Evolutionary conservation across 2,888 invertebrate genomes (phyloP), one percentile per base, ranked within the genome.

Genomic region (Hydroisotoma schaefferi): DNA sequence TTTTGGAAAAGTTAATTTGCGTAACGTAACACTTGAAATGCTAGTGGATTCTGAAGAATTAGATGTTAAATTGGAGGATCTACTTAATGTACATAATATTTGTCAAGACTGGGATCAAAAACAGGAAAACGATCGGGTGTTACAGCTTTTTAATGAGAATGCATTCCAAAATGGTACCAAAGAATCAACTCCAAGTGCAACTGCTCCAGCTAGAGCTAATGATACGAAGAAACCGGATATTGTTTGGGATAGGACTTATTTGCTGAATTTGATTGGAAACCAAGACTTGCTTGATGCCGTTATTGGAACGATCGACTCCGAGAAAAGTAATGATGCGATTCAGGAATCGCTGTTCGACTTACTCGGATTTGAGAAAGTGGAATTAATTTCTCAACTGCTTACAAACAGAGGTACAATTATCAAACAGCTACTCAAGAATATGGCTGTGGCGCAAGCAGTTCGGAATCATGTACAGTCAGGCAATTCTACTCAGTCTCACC

Each of bases 331-430:
- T 68, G 84, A 84, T 63, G 88, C 87, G 73, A 78, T 90, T 63
- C 87, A 90, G 75, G 87, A 87, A 20, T 73, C 82, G 77, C 78
- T 97, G 22, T 88, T 94, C 76, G 95, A 97, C 73, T 78, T 94
- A 3, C 80, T 94, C 25, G 97, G 97, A 0, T 92, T 88, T 76
- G 90, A 94, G 70, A 76, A 86, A 73, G 85, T 90, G 76, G 89
- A 90, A 74, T 80, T 90, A 59, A 86, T 88, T 27, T 81, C 83
- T 61, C 79, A 81, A 38, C 76, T 91, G 61, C 76, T 91, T 27
- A 79, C 83, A 54, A 83, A 87, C 71, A 80, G 90, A 23, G 54
- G 43, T 2, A 55, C 60, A 1, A 70, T 85, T 10, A 73, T 76
- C 1, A 74, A 74, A 29, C 75, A 76, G 29, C 51, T 78, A 18